A percentile compares a stretch with the other conserved stretches of the same genome.
Conservation (phyloP, 2,113 vertebrate genomes). For the Melierax canorus region DNA sequence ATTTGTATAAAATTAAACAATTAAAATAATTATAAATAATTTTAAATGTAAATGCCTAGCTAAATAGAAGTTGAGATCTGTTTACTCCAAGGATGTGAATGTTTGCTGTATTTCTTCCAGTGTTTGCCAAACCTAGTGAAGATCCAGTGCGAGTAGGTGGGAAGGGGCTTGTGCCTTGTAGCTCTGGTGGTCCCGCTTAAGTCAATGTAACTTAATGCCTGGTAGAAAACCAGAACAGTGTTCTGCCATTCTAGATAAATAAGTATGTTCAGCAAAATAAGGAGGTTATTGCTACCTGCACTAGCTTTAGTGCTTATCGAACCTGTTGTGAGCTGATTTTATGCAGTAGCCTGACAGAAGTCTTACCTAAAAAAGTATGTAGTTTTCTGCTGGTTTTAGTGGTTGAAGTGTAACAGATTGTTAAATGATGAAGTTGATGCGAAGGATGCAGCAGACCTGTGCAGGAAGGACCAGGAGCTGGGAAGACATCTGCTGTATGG, state of each 20-base stretch:
- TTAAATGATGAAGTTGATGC: neutral
- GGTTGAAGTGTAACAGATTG: neutral
- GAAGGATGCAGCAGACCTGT: neutral
- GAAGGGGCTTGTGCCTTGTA: neutral
- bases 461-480: neutral
- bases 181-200: neutral
- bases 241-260: neutral
- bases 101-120: neutral
- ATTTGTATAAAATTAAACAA: neutral
- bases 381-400: neutral
- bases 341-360: neutral
- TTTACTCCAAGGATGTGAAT: neutral
- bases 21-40: neutral
- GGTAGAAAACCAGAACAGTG: neutral
- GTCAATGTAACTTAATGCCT: neutral
- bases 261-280: neutral
- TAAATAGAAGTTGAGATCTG: neutral
- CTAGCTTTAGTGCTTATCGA: neutral
- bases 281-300: neutral
- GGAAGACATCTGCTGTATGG: neutral
- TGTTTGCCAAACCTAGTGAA: neutral
- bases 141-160: neutral
- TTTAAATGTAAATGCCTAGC: neutral
- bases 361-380: accelerated
- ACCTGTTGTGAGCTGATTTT: neutral